Base-by-base conservation (phyloP, 2,113 vertebrate species). In the Amazona guildingii region DNA sequence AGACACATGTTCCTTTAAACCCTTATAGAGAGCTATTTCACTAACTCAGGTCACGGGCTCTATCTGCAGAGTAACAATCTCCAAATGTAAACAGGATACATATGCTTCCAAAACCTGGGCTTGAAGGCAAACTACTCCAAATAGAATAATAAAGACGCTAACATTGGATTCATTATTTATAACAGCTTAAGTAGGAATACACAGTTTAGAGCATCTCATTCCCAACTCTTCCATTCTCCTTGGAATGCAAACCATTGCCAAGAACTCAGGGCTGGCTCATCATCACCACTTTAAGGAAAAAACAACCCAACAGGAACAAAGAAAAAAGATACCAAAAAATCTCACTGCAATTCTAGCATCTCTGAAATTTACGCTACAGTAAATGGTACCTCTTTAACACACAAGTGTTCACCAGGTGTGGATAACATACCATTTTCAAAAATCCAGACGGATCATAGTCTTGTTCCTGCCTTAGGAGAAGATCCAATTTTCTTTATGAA, bases 51-150 rank as follows among this genome's bases (percentile, higher is more conserved):
- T 48, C 72, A 64, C 20, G 19, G 33, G 16, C 39, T 83, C 49
- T 1, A 0, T 81, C n/a, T n/a, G 63, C 0, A 1, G 13, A 37
- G 28, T 33, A 88, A 51, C 20, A 48, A 41, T 39, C 27, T 77
- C 61, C 46, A 88, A 62, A 74, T 20, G 4, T 46, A 83, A 94
- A 49, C 19, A 78, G 55, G 62, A 91, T 39, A 48, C 4, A 6
- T 7, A 3, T 12, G 17, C 35, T 86, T 31, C 25, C 24, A 81
- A 28, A 90, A 66, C 14, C 37, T 41, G 5, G 23, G 16, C 43
- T 86, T 86, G 43, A 84, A 75, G 19, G 33, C 35, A 78, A 21
- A 28, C 29, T 75, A 24, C 27, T 76, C 20, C 35, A 81, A 81
- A 63, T 6, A 4, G 21, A 76, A 48, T 55, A 82, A 74, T 43